Percentiles rank a stretch among this genome's conserved stretches.
phyloP scores from a whole-genome alignment of 2,888 invertebrate species.

The Cyaniris semiargus region DNA sequence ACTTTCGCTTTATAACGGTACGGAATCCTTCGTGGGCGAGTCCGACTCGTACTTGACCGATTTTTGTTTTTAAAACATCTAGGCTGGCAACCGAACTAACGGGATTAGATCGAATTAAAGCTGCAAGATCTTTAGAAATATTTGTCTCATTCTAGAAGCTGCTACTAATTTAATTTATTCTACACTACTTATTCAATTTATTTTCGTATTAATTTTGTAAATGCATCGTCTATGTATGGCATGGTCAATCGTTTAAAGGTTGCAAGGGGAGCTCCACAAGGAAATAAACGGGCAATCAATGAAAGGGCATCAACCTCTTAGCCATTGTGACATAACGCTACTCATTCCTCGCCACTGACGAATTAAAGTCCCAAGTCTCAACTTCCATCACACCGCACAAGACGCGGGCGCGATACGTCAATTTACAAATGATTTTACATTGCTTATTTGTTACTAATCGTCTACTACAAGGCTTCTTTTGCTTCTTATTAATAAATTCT shows the following conservation, averaged over 20 bases:
- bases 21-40: no score
- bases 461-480: neutral
- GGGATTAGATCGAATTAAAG: neutral
- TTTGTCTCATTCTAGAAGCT: no score
- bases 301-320: constrained; percentile 42
- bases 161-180: no score
- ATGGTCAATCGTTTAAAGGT: constrained; percentile 26
- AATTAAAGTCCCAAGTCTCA: constrained; percentile 35
- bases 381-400: constrained; percentile 31
- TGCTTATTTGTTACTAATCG: neutral
- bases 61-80: neutral
- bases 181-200: no score
- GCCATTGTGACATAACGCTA: constrained; percentile 54
- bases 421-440: neutral
- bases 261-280: constrained; percentile 30
- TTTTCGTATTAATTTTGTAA: neutral
- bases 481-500: neutral
- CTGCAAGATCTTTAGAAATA: neutral
- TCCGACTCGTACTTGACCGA: no score
- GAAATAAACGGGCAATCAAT: constrained; percentile 36
- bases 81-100: neutral
- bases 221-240: neutral
- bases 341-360: constrained; percentile 35
- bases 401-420: neutral
- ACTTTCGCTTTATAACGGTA: no score